phyloP scores from a whole-genome alignment of 2,888 invertebrate species.

The Drosophila mimica region DNA sequence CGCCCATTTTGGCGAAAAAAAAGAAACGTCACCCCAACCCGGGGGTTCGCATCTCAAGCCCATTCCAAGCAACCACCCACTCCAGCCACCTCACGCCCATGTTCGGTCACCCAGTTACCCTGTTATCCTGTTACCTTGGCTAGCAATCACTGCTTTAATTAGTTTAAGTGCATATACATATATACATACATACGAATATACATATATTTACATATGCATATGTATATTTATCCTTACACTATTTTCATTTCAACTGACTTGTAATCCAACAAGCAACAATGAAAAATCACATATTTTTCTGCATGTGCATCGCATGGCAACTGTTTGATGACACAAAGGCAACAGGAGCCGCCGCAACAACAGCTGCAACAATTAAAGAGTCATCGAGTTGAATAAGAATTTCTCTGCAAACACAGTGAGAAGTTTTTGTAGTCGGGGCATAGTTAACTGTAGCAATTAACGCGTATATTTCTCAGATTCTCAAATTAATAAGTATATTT shows the following conservation, averaged over 20 bases:
- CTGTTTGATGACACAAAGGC: not conserved
- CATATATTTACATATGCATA: not conserved
- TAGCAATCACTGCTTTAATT: conserved; percentile 60
- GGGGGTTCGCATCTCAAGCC: not conserved
- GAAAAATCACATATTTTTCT: not conserved
- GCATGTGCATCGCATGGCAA: not conserved
- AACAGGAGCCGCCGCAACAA: conserved; percentile 5
- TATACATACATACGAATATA: not conserved
- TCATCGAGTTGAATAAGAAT: not conserved
- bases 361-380: not conserved
- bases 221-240: not conserved
- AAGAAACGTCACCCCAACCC: not conserved
- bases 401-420: not conserved
- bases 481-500: no score
- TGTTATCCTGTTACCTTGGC: conserved; percentile 1
- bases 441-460: no score
- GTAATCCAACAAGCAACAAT: not conserved
- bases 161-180: conserved; percentile 59
- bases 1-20: conserved; percentile 27
- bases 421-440: not conserved
- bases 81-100: not conserved
- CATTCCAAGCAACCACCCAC: not conserved
- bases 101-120: not conserved
- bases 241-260: not conserved
- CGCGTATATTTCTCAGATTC: no score